phyloP scores from a whole-genome alignment of 2,888 invertebrate genomes.

The Homarus gammarus region DNA sequence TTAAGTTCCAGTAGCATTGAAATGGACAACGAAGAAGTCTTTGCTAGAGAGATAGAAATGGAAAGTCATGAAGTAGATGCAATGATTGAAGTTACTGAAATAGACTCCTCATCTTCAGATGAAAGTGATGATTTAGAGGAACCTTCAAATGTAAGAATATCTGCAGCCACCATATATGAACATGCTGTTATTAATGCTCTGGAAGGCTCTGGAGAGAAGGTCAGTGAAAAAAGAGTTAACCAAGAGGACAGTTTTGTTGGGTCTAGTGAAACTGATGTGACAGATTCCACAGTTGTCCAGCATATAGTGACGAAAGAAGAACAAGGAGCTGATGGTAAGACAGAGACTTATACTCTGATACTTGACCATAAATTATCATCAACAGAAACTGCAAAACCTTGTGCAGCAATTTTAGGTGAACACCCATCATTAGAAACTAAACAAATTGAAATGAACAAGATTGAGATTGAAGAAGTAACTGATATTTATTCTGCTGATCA shows the following conservation, averaged over 20 bases:
- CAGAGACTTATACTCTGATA: neutral
- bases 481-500: neutral
- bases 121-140: constrained; percentile 61
- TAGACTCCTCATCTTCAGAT: constrained; percentile 63
- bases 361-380: neutral
- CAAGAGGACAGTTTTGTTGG: neutral
- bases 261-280: neutral
- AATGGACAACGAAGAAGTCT: constrained; percentile 64
- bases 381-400: neutral
- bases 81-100: neutral
- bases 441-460: neutral
- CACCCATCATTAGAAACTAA: neutral
- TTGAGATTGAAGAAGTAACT: neutral
- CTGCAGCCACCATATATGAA: constrained; percentile 73
- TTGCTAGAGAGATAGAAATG: constrained; percentile 53
- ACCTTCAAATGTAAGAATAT: constrained; percentile 62
- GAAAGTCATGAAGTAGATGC: constrained; percentile 41
- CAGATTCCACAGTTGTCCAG: neutral
- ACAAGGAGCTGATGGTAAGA: neutral
- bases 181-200: constrained; percentile 63
- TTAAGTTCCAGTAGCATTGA: constrained; percentile 63
- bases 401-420: neutral
- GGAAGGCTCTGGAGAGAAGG: neutral
- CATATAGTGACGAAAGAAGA: neutral
- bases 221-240: neutral